Evolutionary conservation across 1,140 invertebrate species (phyloP), one percentile per base, ranked within the genome.

Genomic region (Conopomorpha cramerella): DNA sequence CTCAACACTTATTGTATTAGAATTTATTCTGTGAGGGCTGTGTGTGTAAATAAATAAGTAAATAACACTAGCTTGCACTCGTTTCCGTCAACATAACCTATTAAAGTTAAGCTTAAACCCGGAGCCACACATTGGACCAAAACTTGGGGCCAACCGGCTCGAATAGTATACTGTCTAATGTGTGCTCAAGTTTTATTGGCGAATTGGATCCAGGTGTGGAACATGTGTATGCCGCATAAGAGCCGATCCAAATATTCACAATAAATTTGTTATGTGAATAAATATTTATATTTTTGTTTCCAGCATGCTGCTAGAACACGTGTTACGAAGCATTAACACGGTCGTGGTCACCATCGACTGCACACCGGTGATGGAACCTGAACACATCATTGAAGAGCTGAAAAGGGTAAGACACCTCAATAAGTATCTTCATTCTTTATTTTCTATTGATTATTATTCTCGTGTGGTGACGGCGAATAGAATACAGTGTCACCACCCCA

Each of bases 291-390:
- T 15, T n/a, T 39, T 19, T 14, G 19, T 29, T 64, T 68, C 82
- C 79, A 83, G 81, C 58, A 34, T 68, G 10, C 43, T 76, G 38
- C 45, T 62, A 3, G 68, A 78, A 34, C 52, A 72, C 33, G 35
- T 76, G 1, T 30, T 74, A 1, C 76, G 64, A 43, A 68, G 76
- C 36, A 44, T 46, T 1, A 65, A 68, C 34, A 52, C 51, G 0
- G 50, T 56, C 0, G 45, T 77, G 2, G 59, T 79, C 34, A 64
- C 49, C 8, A 63, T 79, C 3, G 57, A 72, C 31, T 79, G 77
- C 36, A 77, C 77, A 3, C 73, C 72, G 3, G 49, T 76, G 15
- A 50, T 76, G 15, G 60, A 67, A 29, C 61, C 72, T 0, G 40
- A 53, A 4, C 61, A 77, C 35, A 72, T 79, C 13, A 74, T 79